A percentile compares a stretch with the other conserved stretches of the same genome.
These are phyloP conservation scores for Subacronicta megacephala DNA, from an alignment of 2,888 invertebrate genomes.

Conservation along the genomic window DNA sequence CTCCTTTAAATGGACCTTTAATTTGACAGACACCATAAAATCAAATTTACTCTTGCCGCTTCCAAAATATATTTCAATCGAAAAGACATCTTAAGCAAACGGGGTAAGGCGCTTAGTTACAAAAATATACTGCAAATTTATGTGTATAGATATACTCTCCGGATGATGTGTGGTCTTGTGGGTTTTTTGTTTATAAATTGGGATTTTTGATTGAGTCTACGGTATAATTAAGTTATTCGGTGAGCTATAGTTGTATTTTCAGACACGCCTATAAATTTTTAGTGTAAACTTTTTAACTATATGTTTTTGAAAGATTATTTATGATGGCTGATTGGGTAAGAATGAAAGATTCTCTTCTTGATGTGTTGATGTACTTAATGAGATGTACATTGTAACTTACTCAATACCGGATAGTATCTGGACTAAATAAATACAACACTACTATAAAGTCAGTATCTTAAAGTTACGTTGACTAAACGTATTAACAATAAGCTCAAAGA, in stretches of 20 bases:
- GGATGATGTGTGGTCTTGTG: constrained; percentile 56
- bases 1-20: constrained; percentile 68
- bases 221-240: constrained; percentile 52
- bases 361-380: too few species aligned
- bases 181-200: constrained; percentile 56
- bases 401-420: neutral
- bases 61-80: neutral
- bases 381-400: neutral
- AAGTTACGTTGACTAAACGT: too few species aligned
- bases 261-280: constrained; percentile 23
- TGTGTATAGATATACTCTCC: constrained; percentile 26
- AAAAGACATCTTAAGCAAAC: constrained; percentile 2
- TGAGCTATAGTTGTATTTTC: constrained; percentile 47
- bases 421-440: neutral
- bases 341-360: neutral
- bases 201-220: constrained; percentile 54
- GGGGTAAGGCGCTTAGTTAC: neutral
- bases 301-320: neutral
- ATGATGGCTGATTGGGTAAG: neutral
- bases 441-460: too few species aligned
- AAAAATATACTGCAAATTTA: neutral
- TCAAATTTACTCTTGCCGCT: constrained; percentile 7
- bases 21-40: constrained; percentile 65
- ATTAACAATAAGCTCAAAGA: too few species aligned
- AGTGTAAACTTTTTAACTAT: constrained; percentile 37